Base-by-base conservation (phyloP, 2,113 vertebrate genomes). In the Trematocara stigmaticum region DNA sequence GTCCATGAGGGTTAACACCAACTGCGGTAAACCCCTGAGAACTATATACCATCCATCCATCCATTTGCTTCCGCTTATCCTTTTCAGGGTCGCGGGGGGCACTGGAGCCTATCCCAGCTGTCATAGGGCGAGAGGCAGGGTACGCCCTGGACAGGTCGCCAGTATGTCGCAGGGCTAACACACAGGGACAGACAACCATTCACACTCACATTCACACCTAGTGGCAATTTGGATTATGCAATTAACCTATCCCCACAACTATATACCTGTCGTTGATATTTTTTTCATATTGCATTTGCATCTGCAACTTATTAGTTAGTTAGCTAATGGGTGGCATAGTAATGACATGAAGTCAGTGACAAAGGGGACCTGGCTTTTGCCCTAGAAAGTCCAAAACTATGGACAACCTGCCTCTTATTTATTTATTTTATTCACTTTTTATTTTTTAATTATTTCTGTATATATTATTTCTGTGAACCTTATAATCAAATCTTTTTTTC, bases 361-460 rank as follows among this genome's bases (percentile, higher is more conserved):
- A 31, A 49, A 18, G 42, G 69, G 23, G 69, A 18, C 9, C 23
- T 10, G 69, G 69, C 66, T 74, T 18, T 74, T 69, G 38, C 64
- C n/a, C 7, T 42, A 42, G 11, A 11, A 69, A 40, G 11, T 42
- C 38, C 38, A 40, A 69, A 71, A 3, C 38, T 15, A 26, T 29
- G 26, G 26, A 29, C 11, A 45, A 26, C 5, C 11, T 69, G n/a
- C 38, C 20, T 69, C 0, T 4, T 29, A 6, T 74, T 47, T 26
- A 45, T 47, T 47, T 74, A 6, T 71, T 4, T 26, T 16, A 23
- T 71, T 69, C 2, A 23, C 6, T 15, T 69, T 69, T 69, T 26
- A 23, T 40, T 13, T 69, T 61, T 61, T 18, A 4, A 34, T 34
- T 10, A 34, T 59, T 59, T 0, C 7, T 31, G 15, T 66, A 0